Conservation (phyloP, 2,888 invertebrate species). For the Lepeophtheirus nordmannii region DNA sequence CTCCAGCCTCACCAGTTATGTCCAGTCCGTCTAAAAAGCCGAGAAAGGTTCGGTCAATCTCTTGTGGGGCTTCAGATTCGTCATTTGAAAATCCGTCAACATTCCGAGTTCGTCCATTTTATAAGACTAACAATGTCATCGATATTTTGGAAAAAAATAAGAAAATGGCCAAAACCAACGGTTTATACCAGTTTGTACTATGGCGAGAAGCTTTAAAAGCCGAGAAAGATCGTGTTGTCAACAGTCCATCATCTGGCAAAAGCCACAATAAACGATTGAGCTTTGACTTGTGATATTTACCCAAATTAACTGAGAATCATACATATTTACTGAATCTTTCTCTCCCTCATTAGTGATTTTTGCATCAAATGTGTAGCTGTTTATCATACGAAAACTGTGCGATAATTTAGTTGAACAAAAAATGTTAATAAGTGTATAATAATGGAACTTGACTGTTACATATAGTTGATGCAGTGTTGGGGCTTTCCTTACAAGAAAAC, state of each 20-base stretch:
- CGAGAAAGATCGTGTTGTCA: constrained; percentile 19
- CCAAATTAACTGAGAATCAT: too few species aligned
- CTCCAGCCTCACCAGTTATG: not conserved
- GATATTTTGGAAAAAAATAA: constrained; percentile 23
- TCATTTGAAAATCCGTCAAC: not conserved
- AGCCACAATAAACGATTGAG: not conserved
- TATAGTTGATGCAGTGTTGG: too few species aligned
- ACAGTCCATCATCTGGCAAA: not conserved
- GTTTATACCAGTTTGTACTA: constrained; percentile 25
- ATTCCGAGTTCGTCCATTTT: not conserved
- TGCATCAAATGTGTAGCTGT: too few species aligned
- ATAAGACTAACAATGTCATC: not conserved
- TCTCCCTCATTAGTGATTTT: too few species aligned
- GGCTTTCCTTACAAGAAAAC: too few species aligned
- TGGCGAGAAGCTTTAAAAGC: constrained; percentile 25
- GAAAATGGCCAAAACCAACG: constrained; percentile 23
- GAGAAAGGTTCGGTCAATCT: not conserved
- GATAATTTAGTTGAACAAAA: too few species aligned
- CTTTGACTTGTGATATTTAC: constrained; percentile 2
- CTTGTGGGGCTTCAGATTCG: not conserved
- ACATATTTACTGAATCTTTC: too few species aligned
- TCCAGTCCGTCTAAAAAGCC: constrained; percentile 3
- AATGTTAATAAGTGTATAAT: too few species aligned
- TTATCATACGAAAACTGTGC: too few species aligned
- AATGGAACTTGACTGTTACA: too few species aligned